These are phyloP conservation scores for Cyprinus carpio DNA, from an alignment of 2,113 vertebrate genomes.

Conservation along the genomic window DNA sequence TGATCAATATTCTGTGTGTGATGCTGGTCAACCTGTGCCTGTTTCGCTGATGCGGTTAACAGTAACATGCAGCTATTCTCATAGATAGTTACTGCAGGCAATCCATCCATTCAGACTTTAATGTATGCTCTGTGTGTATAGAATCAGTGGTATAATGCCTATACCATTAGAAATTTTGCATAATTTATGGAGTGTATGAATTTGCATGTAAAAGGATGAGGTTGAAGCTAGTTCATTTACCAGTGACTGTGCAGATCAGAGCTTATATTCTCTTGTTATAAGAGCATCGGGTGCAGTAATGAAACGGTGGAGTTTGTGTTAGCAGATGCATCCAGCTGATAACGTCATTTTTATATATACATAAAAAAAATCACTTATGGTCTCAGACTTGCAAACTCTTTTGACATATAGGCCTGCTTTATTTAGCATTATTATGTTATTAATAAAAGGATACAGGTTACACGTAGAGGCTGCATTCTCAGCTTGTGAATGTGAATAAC, in stretches of 20 bases:
- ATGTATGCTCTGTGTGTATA: neutral
- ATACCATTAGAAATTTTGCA: neutral
- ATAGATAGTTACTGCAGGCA: slow-evolving; percentile 18
- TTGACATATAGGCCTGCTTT: neutral
- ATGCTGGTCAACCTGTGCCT: slow-evolving; percentile 1
- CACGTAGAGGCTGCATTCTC: neutral
- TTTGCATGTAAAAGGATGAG: neutral
- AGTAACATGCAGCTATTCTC: slow-evolving; percentile 33
- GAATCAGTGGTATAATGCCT: slow-evolving; percentile 5
- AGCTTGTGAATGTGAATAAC: neutral
- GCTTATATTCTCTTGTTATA: neutral
- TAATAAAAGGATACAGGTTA: no score
- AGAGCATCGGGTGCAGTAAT: neutral
- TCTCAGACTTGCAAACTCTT: neutral
- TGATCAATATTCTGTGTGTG: slow-evolving; percentile 28
- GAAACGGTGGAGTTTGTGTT: neutral
- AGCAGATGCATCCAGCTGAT: neutral
- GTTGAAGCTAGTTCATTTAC: neutral
- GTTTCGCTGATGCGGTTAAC: slow-evolving; percentile 25
- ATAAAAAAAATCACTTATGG: neutral
- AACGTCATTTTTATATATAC: no score
- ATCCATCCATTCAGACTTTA: slow-evolving; percentile 23
- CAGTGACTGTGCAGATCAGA: neutral
- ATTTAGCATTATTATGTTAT: neutral
- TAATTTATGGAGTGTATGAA: slow-evolving; percentile 17